A percentile compares a stretch with the other conserved stretches of the same genome.
phyloP scores from a whole-genome alignment of 2,797 vertebrate genomes.

The Macropus fuliginosus region DNA sequence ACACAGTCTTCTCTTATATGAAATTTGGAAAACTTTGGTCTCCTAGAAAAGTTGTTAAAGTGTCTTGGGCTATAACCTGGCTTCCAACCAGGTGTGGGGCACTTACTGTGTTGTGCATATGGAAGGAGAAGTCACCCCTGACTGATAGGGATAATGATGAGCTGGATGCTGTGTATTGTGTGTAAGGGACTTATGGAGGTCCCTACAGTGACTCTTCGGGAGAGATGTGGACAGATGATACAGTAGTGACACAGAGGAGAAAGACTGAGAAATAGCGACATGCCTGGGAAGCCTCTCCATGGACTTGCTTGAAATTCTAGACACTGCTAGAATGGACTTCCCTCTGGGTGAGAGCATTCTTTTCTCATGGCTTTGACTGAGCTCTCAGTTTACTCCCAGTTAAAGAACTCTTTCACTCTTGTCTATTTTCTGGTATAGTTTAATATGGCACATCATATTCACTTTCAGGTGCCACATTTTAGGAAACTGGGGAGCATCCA shows the following conservation, averaged over 20 bases:
- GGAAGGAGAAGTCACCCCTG: too few relatives aligned
- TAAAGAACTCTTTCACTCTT: neutral
- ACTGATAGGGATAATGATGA: too few relatives aligned
- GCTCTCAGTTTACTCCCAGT: neutral
- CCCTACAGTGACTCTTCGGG: too few relatives aligned
- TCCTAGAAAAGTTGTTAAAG: too few relatives aligned
- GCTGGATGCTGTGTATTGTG: neutral
- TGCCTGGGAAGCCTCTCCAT: neutral
- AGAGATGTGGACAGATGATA: too few relatives aligned
- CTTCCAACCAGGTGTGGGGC: too few relatives aligned
- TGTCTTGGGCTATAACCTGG: too few relatives aligned
- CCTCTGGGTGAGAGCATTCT: neutral
- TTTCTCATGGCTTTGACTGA: neutral
- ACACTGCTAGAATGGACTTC: neutral
- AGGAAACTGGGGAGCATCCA: neutral
- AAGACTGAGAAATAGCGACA: neutral
- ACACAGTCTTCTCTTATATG: too few relatives aligned
- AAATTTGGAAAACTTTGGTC: too few relatives aligned
- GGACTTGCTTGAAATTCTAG: neutral
- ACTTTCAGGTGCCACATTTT: neutral
- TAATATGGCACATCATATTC: neutral
- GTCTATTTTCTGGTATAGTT: neutral
- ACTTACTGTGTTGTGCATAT: too few relatives aligned
- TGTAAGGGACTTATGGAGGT: neutral
- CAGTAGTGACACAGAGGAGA: neutral